These are phyloP conservation scores for Bombus difficillimus DNA, from an alignment of 1,140 invertebrate species.

Conservation along the genomic window DNA sequence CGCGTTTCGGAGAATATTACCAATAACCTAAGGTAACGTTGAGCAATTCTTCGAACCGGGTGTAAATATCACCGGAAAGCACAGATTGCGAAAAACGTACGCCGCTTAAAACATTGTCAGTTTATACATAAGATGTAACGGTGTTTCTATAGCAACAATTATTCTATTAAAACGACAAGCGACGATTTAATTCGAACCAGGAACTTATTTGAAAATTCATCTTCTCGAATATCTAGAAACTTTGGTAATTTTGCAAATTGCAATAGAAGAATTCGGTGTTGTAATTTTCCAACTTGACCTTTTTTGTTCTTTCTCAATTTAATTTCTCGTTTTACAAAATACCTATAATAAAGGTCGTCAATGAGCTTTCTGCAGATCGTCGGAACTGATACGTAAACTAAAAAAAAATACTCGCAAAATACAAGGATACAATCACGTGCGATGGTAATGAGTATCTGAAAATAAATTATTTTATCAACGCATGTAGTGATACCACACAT, in stretches of 20 bases:
- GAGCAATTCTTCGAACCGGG: neutral
- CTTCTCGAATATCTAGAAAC: no score
- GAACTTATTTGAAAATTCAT: no score
- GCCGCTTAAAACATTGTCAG: no score
- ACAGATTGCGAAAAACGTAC: neutral
- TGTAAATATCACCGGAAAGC: neutral
- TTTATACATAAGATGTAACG: no score
- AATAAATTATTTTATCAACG: conserved; percentile 44
- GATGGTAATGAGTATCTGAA: neutral
- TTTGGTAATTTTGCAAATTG: neutral
- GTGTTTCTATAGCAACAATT: no score
- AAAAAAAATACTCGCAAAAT: neutral
- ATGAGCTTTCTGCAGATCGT: neutral
- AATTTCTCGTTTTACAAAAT: neutral
- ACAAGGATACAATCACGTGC: neutral
- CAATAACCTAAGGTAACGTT: neutral
- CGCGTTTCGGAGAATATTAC: neutral
- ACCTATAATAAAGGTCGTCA: fast-evolving
- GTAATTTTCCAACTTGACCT: neutral
- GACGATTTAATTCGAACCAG: no score
- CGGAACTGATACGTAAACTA: neutral
- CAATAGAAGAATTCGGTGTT: neutral
- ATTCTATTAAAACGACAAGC: no score
- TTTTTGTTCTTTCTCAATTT: neutral
- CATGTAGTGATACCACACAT: neutral